Conservation (phyloP, 2,113 vertebrate genomes). For the Zootoca vivipara region DNA sequence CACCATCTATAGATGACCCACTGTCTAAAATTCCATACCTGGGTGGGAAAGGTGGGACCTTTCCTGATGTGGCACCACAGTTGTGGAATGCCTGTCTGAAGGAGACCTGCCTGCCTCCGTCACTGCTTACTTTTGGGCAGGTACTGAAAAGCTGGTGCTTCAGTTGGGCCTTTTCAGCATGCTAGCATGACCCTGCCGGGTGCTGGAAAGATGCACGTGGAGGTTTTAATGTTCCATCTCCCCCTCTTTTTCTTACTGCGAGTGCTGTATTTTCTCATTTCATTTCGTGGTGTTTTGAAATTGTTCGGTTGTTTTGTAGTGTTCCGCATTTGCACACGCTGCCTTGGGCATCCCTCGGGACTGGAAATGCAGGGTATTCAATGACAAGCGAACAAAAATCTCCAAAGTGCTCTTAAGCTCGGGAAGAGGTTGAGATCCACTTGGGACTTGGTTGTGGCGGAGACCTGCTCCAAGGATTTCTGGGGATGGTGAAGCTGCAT, state of each 20-base stretch:
- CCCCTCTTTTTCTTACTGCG: too few species aligned
- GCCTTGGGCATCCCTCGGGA: not conserved
- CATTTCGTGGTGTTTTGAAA: not conserved
- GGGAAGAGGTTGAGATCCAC: not conserved
- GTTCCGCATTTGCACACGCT: not conserved
- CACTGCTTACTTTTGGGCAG: not conserved
- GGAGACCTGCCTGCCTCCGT: not conserved
- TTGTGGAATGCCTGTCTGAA: too few species aligned
- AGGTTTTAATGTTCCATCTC: too few species aligned
- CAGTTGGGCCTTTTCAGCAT: not conserved
- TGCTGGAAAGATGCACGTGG: not conserved
- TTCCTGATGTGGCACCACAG: not conserved
- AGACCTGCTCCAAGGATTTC: not conserved
- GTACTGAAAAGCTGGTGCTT: not conserved
- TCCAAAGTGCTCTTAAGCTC: not conserved
- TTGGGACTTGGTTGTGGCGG: not conserved
- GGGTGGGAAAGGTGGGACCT: not conserved
- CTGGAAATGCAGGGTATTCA: not conserved
- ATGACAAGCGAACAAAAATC: not conserved
- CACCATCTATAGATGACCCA: too few species aligned
- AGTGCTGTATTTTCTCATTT: not conserved
- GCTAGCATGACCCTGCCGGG: not conserved
- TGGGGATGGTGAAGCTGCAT: not conserved
- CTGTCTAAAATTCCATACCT: too few species aligned
- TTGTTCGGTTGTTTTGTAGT: not conserved